These are phyloP conservation scores for Merluccius polli DNA, from an alignment of 2,797 vertebrate species.

Conservation along the genomic window DNA sequence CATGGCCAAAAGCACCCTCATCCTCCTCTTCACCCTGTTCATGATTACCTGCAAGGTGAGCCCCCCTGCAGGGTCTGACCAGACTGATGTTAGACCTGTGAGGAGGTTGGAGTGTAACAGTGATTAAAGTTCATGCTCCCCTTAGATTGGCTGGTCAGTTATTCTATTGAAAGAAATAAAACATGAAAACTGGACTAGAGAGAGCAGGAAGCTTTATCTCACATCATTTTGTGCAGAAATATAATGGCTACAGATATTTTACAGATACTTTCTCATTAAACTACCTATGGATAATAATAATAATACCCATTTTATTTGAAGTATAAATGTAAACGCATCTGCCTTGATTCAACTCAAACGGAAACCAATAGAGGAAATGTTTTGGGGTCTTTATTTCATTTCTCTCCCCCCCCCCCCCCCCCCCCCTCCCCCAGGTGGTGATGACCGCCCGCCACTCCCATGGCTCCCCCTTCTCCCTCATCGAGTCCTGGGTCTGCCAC, in stretches of 20 bases:
- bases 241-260: too few relatives aligned
- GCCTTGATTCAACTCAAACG: too few relatives aligned
- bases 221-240: background rate
- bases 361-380: too few relatives aligned
- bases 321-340: background rate
- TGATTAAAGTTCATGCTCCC: background rate
- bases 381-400: background rate
- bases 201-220: background rate
- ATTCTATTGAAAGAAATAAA: background rate
- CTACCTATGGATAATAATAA: too few relatives aligned
- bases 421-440: slow-evolving; percentile 74
- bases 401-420: too few relatives aligned
- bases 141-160: background rate
- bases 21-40: slow-evolving; percentile 92
- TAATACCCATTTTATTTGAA: background rate
- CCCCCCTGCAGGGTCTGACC: background rate
- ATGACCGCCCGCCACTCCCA: slow-evolving; percentile 96
- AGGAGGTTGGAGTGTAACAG: background rate
- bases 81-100: background rate
- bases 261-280: too few relatives aligned
- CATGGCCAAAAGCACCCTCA: slow-evolving; percentile 84
- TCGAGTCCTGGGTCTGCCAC: slow-evolving; percentile 85
- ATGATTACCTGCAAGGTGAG: slow-evolving; percentile 90
- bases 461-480: slow-evolving; percentile 84
- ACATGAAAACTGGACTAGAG: background rate